Base-by-base conservation (phyloP, 2,888 invertebrate species). In the Dioctria linearis region DNA sequence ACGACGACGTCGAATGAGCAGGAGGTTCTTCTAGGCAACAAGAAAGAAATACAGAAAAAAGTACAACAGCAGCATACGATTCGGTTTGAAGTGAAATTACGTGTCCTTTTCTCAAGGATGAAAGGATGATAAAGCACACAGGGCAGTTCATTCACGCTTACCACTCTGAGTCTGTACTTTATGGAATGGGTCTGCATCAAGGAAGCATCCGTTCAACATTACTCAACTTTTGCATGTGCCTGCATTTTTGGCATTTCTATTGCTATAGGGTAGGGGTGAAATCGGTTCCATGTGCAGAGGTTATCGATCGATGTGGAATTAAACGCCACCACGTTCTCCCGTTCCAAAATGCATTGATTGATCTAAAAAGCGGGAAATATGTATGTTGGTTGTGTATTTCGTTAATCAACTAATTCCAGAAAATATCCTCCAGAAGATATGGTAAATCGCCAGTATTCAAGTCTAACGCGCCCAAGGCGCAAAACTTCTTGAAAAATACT, bases 41-140 rank as follows among this genome's bases (percentile, higher is more conserved):
- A n/a, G 11, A 54, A 54, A 11, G 54, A n/a, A 54, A 54, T 54
- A 54, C 11, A n/a, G 25, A 54, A 54, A 54, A 54, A 54, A 54
- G 11, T 11, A 54, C 11, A 54, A 54, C 11, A 54, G 11, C 6
- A 54, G 54, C 51, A 11, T 42, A 13, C 57, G 57, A 57, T 73
- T 73, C 57, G 73, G 73, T 73, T 73, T 73, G 73, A 73, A 73
- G 73, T 59, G 73, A 73, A 73, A 73, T 73, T 73, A 73, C 73
- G 73, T 73, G 73, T 73, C 73, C 73, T 73, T 73, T 73, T 59
- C 57, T 69, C 57, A 73, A 73, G 59, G 57, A 73, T 73, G 59
- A 42, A 73, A 59, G 73, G 42, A 73, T 73, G 73, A 73, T 73
- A 73, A 73, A 73, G 73, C 73, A 73, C 73, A 73, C 73, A 73